These are phyloP conservation scores for Amphipoea lucens DNA, from an alignment of 2,888 invertebrate species.

Conservation along the genomic window DNA sequence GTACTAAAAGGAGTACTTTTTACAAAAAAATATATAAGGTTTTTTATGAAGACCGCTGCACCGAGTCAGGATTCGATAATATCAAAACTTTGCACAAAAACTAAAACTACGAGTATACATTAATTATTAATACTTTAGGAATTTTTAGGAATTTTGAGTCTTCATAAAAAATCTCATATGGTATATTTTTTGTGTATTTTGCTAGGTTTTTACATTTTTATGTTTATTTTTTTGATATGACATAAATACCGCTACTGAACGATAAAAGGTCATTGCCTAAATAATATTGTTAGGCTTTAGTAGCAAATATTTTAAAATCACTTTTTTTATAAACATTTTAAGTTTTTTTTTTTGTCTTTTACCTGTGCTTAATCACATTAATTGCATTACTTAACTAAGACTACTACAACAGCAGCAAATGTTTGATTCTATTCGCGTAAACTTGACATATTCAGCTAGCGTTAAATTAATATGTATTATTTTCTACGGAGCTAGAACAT, in stretches of 20 bases:
- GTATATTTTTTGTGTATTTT: slow-evolving; percentile 82
- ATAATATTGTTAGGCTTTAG: slow-evolving; percentile 66
- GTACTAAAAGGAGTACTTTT: slow-evolving; percentile 71
- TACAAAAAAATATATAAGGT: slow-evolving; percentile 64
- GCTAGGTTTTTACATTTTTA: slow-evolving; percentile 84
- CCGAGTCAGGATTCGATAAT: slow-evolving; percentile 50
- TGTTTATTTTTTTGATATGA: slow-evolving; percentile 81
- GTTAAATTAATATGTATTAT: slow-evolving; percentile 57
- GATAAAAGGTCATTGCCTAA: slow-evolving; percentile 68
- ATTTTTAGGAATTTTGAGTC: slow-evolving; percentile 57
- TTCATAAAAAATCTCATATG: slow-evolving; percentile 75
- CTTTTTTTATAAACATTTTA: slow-evolving; percentile 69
- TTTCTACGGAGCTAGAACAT: slow-evolving; percentile 8
- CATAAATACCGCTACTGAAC: slow-evolving; percentile 75
- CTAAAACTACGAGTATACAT: slow-evolving; percentile 61
- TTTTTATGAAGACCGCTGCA: slow-evolving; percentile 65
- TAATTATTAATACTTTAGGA: slow-evolving; percentile 53
- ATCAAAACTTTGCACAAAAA: slow-evolving; percentile 56
- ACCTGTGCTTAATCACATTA: slow-evolving; percentile 79
- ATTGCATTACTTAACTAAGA: slow-evolving; percentile 80
- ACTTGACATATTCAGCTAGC: slow-evolving; percentile 60
- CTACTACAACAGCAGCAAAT: slow-evolving; percentile 80
- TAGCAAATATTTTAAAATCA: slow-evolving; percentile 72
- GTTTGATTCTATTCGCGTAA: slow-evolving; percentile 66
- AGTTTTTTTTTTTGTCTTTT: slow-evolving; percentile 81